phyloP scores from a whole-genome alignment of 2,113 vertebrate genomes.

The Notarius lentiginosus region DNA sequence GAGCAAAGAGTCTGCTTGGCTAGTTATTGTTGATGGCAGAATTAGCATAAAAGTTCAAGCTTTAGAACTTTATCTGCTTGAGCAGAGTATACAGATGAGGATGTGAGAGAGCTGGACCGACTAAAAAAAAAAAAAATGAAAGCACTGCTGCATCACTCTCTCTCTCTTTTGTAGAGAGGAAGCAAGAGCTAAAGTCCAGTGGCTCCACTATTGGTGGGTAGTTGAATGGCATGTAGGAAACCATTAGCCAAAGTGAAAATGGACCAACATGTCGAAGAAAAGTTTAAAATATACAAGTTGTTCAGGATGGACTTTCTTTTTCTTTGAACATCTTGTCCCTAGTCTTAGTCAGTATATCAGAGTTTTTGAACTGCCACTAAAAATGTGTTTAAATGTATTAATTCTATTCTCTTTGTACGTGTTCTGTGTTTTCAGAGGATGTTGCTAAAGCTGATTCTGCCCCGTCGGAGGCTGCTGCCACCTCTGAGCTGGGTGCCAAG shows the following conservation, averaged over 20 bases:
- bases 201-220: not conserved
- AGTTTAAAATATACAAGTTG: not conserved
- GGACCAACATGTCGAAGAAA: not conserved
- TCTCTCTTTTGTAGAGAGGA: not conserved
- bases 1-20: not conserved
- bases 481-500: conserved; percentile 58
- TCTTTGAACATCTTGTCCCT: not conserved
- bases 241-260: not conserved
- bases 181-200: not conserved
- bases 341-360: not conserved
- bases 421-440: conserved; percentile 54
- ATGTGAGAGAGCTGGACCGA: not conserved
- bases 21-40: not conserved
- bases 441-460: conserved; percentile 56
- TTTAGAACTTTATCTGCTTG: not conserved
- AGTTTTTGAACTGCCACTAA: not conserved
- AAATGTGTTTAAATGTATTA: not conserved
- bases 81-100: not conserved
- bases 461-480: conserved; percentile 40
- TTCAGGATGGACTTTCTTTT: not conserved
- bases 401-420: not conserved
- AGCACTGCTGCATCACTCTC: not conserved
- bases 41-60: not conserved
- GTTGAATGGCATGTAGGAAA: not conserved
- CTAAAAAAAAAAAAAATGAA: not conserved